Percentiles rank a stretch among this genome's conserved stretches.
These are phyloP conservation scores for Excalfactoria chinensis DNA, from an alignment of 2,113 vertebrate genomes.

Conservation along the genomic window DNA sequence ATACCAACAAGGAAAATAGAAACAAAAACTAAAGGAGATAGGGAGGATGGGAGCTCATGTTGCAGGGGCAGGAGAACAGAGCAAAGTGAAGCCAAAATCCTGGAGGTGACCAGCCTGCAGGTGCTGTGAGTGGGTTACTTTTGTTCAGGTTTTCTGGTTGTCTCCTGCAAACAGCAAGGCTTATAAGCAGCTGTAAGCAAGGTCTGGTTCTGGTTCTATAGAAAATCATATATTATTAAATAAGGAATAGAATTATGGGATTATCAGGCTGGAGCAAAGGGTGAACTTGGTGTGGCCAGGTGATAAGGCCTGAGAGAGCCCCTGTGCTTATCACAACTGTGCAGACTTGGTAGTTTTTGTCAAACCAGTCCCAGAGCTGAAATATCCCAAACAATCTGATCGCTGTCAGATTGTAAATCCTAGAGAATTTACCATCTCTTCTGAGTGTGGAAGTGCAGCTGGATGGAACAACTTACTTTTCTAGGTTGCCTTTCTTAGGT, in stretches of 20 bases:
- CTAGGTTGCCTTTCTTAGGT: background rate
- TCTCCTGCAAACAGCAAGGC: background rate
- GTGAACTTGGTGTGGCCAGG: background rate
- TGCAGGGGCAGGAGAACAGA: background rate
- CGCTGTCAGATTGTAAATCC: background rate
- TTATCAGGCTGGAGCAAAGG: background rate
- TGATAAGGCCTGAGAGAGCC: background rate
- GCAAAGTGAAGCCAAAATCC: background rate
- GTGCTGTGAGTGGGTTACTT: fast-evolving
- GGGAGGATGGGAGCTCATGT: background rate
- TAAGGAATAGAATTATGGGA: background rate
- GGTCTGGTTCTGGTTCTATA: background rate
- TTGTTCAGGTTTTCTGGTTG: background rate
- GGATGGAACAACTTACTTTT: background rate
- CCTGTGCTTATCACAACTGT: background rate
- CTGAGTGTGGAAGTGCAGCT: background rate
- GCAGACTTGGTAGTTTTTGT: fast-evolving
- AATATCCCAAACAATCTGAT: background rate
- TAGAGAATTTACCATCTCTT: background rate
- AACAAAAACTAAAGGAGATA: background rate
- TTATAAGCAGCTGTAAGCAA: background rate
- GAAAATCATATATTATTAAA: background rate
- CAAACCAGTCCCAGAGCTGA: background rate
- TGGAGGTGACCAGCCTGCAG: background rate
- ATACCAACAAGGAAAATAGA: background rate